Evolutionary conservation across 2,797 vertebrate species (phyloP).

Genomic region (Eupleurogrammus muticus): DNA sequence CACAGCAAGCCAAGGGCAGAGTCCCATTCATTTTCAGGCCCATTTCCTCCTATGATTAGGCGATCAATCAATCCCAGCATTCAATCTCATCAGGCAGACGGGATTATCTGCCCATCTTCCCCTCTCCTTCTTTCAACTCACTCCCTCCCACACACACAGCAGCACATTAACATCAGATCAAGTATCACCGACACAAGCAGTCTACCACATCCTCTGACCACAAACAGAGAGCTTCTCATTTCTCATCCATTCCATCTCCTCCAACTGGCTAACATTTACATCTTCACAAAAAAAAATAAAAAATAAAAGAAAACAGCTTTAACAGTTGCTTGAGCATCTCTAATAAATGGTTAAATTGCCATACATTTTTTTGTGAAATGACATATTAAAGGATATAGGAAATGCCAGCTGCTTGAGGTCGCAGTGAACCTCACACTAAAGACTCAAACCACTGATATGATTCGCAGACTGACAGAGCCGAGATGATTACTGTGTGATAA

Average conservation of each 20-base stretch:
- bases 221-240: constrained; percentile 84
- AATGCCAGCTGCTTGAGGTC: constrained; percentile 22
- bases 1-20: constrained; percentile 88
- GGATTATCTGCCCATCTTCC: constrained; percentile 90
- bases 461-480: constrained; percentile 36
- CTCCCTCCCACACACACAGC: constrained; percentile 77
- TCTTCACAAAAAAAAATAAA: constrained; percentile 4
- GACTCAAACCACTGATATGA: constrained; percentile 49
- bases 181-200: constrained; percentile 86
- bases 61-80: constrained; percentile 91
- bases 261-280: constrained; percentile 42
- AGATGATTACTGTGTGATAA: constrained; percentile 63
- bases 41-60: constrained; percentile 93
- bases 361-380: not conserved
- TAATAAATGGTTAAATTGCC: not conserved
- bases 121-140: constrained; percentile 79
- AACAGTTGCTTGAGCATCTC: too few relatives aligned
- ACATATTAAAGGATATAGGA: not conserved
- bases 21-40: constrained; percentile 92
- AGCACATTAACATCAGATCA: constrained; percentile 90
- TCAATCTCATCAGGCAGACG: constrained; percentile 90
- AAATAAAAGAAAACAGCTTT: too few relatives aligned
- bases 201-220: constrained; percentile 83
- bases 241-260: constrained; percentile 63
- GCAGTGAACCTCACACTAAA: constrained; percentile 24